Base-by-base conservation (phyloP, 1,140 invertebrate species). In the Drosophila bifasciata region DNA sequence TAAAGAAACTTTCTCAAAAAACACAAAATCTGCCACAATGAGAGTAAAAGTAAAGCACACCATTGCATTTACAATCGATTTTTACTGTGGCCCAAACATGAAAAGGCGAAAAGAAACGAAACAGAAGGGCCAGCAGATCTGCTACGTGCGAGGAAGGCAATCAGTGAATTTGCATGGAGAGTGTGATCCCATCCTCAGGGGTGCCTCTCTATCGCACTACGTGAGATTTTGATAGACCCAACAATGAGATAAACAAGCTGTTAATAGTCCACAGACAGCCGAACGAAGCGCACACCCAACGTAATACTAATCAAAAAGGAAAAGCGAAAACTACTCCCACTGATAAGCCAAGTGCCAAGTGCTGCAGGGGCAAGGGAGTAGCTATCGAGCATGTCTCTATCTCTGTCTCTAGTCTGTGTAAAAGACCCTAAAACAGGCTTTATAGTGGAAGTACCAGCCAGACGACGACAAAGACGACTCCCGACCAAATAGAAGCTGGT, bases 161-260 rank as follows among this genome's bases (percentile, higher is more conserved):
- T 51, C 49, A 23, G 39, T 49, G 76, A 45, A 88, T 81, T 88
- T 75, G 83, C 78, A 86, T 64, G 57, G 55, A 53, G 44, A 56
- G 51, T 36, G 44, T 40, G 61, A 53, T 36, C 49, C 58, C 43
- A 53, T 36, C 45, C 58, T 40, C n/a, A 48, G 17, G 49, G 44
- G 63, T 56, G 73, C 74, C 36, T 66, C 72, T 61, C 41, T 63
- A 45, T 76, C 78, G 85, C 61, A 61, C 25, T 75, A 88, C 83
- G 81, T 86, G 81, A 86, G 69, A 83, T 78, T 86, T 79, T 78
- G 83, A 88, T 88, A 76, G 75, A 80, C 68, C 60, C 39, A 44
- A 46, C 68, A 66, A 86, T 85, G 76, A 73, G 60, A 23, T 53
- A 72, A 74, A 66, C 48, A 56, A 57, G 13, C 68, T 51, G 53